Percentiles rank a stretch among this genome's conserved stretches.
These are phyloP conservation scores for Trilocha varians DNA, from an alignment of 2,888 invertebrate genomes.

Conservation along the genomic window DNA sequence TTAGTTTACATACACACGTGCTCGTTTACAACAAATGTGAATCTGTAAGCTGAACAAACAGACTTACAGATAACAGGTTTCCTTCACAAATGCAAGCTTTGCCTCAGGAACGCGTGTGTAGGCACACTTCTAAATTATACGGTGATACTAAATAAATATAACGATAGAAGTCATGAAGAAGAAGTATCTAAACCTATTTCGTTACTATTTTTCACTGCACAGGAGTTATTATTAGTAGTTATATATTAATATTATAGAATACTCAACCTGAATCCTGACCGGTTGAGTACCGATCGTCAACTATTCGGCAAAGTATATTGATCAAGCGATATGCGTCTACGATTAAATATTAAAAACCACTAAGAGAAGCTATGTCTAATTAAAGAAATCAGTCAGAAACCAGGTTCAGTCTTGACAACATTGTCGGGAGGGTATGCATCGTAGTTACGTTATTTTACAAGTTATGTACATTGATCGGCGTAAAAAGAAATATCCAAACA, in stretches of 20 bases:
- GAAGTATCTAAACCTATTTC: background rate
- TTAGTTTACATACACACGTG: too few relatives aligned
- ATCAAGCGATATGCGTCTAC: background rate
- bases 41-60: too few relatives aligned
- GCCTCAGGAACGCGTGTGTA: too few relatives aligned
- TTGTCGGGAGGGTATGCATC: background rate
- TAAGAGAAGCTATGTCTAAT: background rate
- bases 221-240: background rate
- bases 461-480: background rate
- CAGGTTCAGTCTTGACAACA: background rate
- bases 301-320: background rate
- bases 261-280: background rate
- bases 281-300: background rate
- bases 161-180: background rate
- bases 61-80: too few relatives aligned
- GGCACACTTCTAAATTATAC: background rate
- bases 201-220: background rate
- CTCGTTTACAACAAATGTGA: too few relatives aligned
- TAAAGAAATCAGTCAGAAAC: background rate
- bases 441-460: slow-evolving; percentile 7
- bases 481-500: background rate
- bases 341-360: background rate
- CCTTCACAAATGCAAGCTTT: too few relatives aligned
- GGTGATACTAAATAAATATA: background rate
- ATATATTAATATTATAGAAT: background rate